Evolutionary conservation across 2,888 invertebrate species (phyloP), one percentile per base, ranked within the genome.

Genomic region (Ochropacha duplaris): DNA sequence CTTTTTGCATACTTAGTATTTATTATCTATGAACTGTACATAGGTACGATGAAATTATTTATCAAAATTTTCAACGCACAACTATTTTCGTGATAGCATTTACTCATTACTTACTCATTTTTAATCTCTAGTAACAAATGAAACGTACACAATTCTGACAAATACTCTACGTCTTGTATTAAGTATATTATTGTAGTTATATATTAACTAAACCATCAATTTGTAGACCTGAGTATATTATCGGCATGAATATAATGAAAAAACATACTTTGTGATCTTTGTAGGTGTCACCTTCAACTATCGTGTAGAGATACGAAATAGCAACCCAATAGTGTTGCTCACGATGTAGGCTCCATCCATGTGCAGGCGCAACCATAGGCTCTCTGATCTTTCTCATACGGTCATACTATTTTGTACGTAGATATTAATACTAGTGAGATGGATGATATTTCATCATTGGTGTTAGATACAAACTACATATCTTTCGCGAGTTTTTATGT

Each of bases 31-130:
- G 65, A 74, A 80, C 71, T 39, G n/a, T 44, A 16, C 88, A 82
- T 90, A 89, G 76, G 85, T 89, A 86, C 49, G 72, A 74, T 68
- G 71, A 72, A 70, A 69, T 80, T 72, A 61, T 78, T 84, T 83
- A 79, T 73, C 79, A 81, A 87, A 86, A 79, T 78, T 79, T 82
- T 88, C 88, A 88, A 91, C 91, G 90, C 91, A 91, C 91, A 91
- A 90, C 86, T 79, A 81, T 71, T 85, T 84, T 87, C 85, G 87
- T 88, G 86, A 88, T 90, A 88, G 78, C 64, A 59, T 77, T 72
- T 52, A 52, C 22, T 31, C 12, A 52, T 31, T 52, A 51, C n/a
- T 51, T 26, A 57, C 52, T 50, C 36, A 36, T 36, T 36, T 31
- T 36, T 36, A 36, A n/a, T 36, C 34, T 62, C 49, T 28, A 58